These are phyloP conservation scores for Chaunax sp. DNA, from an alignment of 2,797 vertebrate genomes.

Conservation along the genomic window DNA sequence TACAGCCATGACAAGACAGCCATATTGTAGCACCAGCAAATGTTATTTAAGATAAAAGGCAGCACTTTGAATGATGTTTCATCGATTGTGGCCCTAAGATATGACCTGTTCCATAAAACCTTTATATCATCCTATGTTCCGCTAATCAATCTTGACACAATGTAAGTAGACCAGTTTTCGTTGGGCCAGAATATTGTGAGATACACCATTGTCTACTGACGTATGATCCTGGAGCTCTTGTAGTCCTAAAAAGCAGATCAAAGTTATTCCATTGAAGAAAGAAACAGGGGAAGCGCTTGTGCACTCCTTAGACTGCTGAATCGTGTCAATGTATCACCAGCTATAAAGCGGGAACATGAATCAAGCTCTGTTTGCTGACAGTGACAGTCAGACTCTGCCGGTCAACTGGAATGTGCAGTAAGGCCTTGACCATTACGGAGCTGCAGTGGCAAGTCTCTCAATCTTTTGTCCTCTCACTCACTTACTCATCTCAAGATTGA, in stretches of 20 bases:
- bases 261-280: slow-evolving; percentile 1
- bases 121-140: too few species aligned
- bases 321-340: slow-evolving; percentile 29
- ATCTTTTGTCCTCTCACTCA: slow-evolving; percentile 35
- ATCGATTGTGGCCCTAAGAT: too few species aligned
- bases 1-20: too few species aligned
- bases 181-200: too few species aligned
- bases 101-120: too few species aligned
- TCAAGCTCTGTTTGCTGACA: slow-evolving; percentile 60
- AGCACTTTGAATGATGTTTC: not conserved
- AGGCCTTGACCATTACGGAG: slow-evolving; percentile 49
- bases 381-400: slow-evolving; percentile 44
- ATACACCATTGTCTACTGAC: not conserved
- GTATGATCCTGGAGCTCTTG: not conserved
- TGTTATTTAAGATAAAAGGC: not conserved
- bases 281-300: slow-evolving; percentile 1
- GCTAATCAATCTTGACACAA: too few species aligned
- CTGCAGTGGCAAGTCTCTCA: slow-evolving; percentile 21
- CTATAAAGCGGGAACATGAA: slow-evolving; percentile 47
- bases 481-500: slow-evolving; percentile 17
- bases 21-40: not conserved
- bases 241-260: not conserved
- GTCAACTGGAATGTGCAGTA: slow-evolving; percentile 55
- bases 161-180: too few species aligned
- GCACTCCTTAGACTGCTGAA: slow-evolving; percentile 21